Evolutionary conservation across 2,113 vertebrate genomes (phyloP), one percentile per base, ranked within the genome.

Genomic region (Anarhynchus alexandrinus): DNA sequence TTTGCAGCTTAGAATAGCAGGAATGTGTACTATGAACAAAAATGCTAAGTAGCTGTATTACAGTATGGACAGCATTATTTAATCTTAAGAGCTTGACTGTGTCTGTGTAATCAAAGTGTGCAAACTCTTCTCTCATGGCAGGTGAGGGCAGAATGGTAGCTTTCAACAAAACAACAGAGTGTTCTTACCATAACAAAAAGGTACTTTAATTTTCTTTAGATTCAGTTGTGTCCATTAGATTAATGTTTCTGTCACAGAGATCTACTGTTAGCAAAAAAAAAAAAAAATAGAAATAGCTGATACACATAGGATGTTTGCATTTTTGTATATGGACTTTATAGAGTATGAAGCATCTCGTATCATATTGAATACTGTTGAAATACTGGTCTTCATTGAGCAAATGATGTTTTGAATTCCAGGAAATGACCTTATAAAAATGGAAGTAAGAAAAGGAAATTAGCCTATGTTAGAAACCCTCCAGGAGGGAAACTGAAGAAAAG

Each of bases 391-490:
- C 80, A 61, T 59, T 86, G 65, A 92, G 71, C 30, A 77, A 90
- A 62, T n/a, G 14, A 61, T 86, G 29, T 54, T 94, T 94, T 96
- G 91, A 97, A 94, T 97, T 94, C 74, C 86, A 95, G 95, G 94
- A 97, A 96, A 81, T 91, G 55, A 81, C 82, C 34, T 57, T 59
- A 64, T 77, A 58, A 83, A 87, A 93, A 83, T 91, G 58, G 76
- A 93, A 93, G 82, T 43, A 86, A 86, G 82, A 43, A 92, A 93
- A 83, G 91, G 91, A 96, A 93, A 91, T 93, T 58, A 23, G 47
- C 27, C 72, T 71, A 29, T 70, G 25, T 82, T 91, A 85, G 43
- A 85, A 76, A 67, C 27, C 62, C 36, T 61, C 19, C 0, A 0
- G 15, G 78, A 72, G 61, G 78, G 57, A 92, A 88, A 86, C 95